These are phyloP conservation scores for Caenorhabditis plicata DNA, from an alignment of 2,888 invertebrate species.

Conservation along the genomic window DNA sequence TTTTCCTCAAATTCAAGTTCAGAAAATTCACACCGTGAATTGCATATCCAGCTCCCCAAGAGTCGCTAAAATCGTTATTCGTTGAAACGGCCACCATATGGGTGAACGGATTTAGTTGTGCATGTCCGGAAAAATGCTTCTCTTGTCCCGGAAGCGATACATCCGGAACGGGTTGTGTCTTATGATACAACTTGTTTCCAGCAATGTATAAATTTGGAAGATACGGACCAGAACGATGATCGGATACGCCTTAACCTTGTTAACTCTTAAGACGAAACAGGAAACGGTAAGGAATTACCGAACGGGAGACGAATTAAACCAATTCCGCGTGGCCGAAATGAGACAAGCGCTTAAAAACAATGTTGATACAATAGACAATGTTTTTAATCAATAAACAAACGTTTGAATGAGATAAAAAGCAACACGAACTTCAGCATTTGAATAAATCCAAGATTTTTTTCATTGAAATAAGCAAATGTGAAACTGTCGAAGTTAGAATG, in stretches of 20 bases:
- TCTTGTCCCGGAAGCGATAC: conserved; percentile 47
- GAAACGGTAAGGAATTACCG: conserved; percentile 27
- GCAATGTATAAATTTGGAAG: conserved; percentile 47
- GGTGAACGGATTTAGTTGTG: conserved; percentile 47
- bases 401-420: too few relatives aligned
- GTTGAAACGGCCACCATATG: conserved; percentile 44
- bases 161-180: conserved; percentile 46
- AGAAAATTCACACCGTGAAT: conserved; percentile 47
- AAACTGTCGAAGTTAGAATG: too few relatives aligned
- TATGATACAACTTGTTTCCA: conserved; percentile 48
- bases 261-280: not conserved
- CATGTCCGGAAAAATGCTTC: conserved; percentile 48
- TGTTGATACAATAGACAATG: too few relatives aligned
- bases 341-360: too few relatives aligned
- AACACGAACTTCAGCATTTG: too few relatives aligned
- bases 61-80: conserved; percentile 43
- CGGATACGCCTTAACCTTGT: conserved; percentile 31
- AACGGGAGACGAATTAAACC: conserved; percentile 47
- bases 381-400: too few relatives aligned
- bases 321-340: conserved; percentile 43
- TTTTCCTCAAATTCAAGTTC: conserved; percentile 31
- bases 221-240: conserved; percentile 49
- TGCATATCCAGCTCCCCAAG: conserved; percentile 46
- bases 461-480: too few relatives aligned
- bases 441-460: too few relatives aligned